Conservation (phyloP, 1,140 invertebrate species). For the Nomia melanderi region DNA sequence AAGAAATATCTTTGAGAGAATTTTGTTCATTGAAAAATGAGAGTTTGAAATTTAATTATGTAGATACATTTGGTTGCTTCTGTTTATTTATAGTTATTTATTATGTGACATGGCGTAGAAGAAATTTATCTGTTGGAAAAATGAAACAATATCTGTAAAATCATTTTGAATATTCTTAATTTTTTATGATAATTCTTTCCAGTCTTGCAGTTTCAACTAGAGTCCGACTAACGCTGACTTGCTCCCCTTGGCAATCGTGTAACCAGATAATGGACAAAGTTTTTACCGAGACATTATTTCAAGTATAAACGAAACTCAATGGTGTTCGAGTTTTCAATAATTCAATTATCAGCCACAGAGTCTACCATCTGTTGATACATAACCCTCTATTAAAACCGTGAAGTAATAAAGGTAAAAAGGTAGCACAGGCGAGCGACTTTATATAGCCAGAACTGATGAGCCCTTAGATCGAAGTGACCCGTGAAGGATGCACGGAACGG, state of each 20-base stretch:
- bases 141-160: no score
- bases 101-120: no score
- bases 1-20: no score
- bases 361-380: neutral
- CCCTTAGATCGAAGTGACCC: neutral
- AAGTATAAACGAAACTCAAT: conserved; percentile 1
- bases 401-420: neutral
- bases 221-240: neutral
- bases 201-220: no score
- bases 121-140: no score
- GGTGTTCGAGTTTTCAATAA: neutral
- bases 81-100: no score
- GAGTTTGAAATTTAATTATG: no score
- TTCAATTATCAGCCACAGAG: neutral
- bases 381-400: neutral
- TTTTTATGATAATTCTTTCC: no score
- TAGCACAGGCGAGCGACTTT: neutral
- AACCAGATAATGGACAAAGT: neutral
- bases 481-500: neutral
- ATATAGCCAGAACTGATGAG: neutral
- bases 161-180: no score
- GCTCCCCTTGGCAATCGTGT: neutral
- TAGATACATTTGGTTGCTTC: no score
- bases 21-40: no score
- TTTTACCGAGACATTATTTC: no score